phyloP scores from a whole-genome alignment of 2,888 invertebrate species.

The Drosophila eohydei region DNA sequence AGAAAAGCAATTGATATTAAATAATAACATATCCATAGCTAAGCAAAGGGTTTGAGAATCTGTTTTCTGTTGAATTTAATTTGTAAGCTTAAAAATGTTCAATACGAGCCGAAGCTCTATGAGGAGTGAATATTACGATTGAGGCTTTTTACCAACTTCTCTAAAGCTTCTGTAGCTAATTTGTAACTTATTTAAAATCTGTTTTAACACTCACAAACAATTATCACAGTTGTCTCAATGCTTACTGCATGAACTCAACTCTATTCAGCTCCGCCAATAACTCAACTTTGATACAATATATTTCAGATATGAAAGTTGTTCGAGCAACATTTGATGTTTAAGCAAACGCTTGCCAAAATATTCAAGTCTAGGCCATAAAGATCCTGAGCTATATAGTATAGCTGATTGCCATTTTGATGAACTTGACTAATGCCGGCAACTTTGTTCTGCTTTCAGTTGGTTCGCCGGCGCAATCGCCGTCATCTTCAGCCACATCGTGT shows the following conservation, averaged over 20 bases:
- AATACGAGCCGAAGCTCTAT: no score
- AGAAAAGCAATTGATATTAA: neutral
- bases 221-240: neutral
- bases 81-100: no score
- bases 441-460: slow-evolving; percentile 56
- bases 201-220: neutral
- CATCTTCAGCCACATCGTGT: slow-evolving; percentile 81
- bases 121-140: no score
- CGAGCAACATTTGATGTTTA: neutral
- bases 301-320: neutral
- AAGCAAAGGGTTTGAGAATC: no score
- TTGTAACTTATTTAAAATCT: neutral
- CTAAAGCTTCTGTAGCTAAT: no score
- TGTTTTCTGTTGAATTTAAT: no score
- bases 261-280: neutral
- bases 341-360: neutral
- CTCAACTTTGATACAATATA: neutral
- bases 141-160: no score
- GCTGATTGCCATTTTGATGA: no score
- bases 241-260: neutral
- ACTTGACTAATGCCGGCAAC: slow-evolving; percentile 4
- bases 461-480: slow-evolving; percentile 81
- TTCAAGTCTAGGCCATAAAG: neutral
- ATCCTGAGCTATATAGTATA: neutral
- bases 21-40: no score